Base-by-base conservation (phyloP, 2,888 invertebrate species). In the Belgica antarctica region DNA sequence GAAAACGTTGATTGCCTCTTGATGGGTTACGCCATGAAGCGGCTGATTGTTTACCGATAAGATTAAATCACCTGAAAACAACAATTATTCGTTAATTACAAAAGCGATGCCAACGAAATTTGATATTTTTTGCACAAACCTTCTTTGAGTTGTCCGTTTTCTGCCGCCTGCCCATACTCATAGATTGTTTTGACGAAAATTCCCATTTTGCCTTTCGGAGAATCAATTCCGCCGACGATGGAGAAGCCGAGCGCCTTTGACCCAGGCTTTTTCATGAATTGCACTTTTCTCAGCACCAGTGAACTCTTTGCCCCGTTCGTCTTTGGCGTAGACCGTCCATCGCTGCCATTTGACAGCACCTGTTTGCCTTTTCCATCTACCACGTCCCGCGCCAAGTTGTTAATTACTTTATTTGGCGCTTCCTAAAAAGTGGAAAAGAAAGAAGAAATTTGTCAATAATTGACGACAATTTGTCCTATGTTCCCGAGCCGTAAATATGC, bases 151-250 rank as follows among this genome's bases (percentile, higher is more conserved):
- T 86, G 82, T 24, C 88, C 89, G 74, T 87, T 86, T 75, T 93
- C 92, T 28, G 91, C 89, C 10, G 93, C 92, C 78, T 93, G 90
- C 3, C 94, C 94, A 74, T 89, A 87, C 71, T 89, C 88, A 77
- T 92, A 91, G 72, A 94, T 88, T 24, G 92, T 90, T 79, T 93
- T 91, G 19, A 94, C 90, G 77, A 89, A 93, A 74, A 94, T 92
- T 52, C 93, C 93, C 86, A 93, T 90, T 74, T 87, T 88, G 0
- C 92, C 93, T 73, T 88, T 87, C 1, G 92, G 90, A 12, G 92
- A 92, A 77, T 94, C 94, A 69, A 86, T 85, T 1, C 94, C 94
- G 12, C 94, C 94, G 19, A 94, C 93, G 74, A 94, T 91, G 74
- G 92, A 93, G 81, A 94, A 94, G 17, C 94, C 94, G 22, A 94